phyloP scores from a whole-genome alignment of 2,113 vertebrate genomes.

The Bungarus multicinctus region DNA sequence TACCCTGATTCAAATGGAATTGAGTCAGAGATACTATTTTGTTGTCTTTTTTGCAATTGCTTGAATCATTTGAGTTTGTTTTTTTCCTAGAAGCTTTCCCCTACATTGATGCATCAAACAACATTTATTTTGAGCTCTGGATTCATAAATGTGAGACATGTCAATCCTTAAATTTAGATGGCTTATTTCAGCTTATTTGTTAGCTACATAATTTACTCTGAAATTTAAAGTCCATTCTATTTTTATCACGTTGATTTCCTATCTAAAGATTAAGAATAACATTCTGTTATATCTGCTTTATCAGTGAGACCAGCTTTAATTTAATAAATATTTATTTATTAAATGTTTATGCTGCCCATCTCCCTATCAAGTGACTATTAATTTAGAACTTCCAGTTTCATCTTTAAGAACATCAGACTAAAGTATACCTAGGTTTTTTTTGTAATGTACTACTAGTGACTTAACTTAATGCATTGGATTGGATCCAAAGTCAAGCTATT shows the following conservation, averaged over 20 bases:
- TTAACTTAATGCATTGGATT: slow-evolving; percentile 20
- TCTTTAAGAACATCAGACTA: slow-evolving; percentile 1
- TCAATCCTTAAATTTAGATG: neutral
- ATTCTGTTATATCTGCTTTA: neutral
- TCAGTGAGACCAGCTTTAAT: slow-evolving; percentile 8
- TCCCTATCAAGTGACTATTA: neutral
- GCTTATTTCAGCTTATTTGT: neutral
- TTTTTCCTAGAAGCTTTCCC: neutral
- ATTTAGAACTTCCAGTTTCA: neutral
- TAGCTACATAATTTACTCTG: neutral
- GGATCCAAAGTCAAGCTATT: neutral
- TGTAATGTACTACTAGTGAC: neutral
- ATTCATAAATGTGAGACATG: neutral
- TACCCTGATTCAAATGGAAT: neutral
- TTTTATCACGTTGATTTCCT: neutral
- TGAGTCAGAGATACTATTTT: neutral
- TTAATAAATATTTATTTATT: neutral
- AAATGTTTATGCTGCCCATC: neutral
- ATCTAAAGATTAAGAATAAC: neutral
- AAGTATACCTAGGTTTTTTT: neutral
- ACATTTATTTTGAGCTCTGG: neutral
- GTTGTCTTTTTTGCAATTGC: neutral
- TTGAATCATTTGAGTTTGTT: neutral
- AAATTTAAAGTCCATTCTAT: neutral
- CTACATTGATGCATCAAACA: neutral